Evolutionary conservation across 1,140 invertebrate species (phyloP), one percentile per base, ranked within the genome.

Genomic region (Pteromalus puparum): DNA sequence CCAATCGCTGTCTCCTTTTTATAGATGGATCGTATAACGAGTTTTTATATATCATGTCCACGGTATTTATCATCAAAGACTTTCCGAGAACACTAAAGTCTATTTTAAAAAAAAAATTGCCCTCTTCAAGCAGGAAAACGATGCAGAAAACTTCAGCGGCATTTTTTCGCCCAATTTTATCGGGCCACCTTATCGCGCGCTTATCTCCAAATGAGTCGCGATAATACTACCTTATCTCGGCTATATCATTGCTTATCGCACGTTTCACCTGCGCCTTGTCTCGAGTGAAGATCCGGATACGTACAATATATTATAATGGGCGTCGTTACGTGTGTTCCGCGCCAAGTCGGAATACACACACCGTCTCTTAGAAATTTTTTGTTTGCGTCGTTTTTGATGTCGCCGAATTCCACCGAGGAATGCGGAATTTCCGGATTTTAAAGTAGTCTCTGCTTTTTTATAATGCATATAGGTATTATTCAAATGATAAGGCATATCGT

Each of bases 161-260:
- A 78, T 78, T 78, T 79, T 79, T 79, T 68, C 28, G n/a, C 28
- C 77, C 78, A 80, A 80, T 70, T 68, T 80, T 80, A 80, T 80
- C 38, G 18, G 46, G 46, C 7, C 48, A n/a, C 53, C 7, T 77
- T 61, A 77, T 77, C 74, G n/a, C 15, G 15, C 24, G 10, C 48
- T 34, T 75, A 46, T 75, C 73, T 75, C 38, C 73, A 46, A 75
- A 75, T 34, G 34, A 21, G 72, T 12, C 34, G 73, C 38, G 73
- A 75, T 75, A 75, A 75, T 75, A 12, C 34, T 21, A 75, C 34
- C 30, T 74, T 48, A 75, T 46, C 73, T 21, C 18, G 0, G 26
- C 24, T 30, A 65, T 65, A 70, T 70, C 67, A n/a, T 28, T 1
- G 53, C 21, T 61, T 61, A 61, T 61, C 53, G 53, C 53, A 21